These are phyloP conservation scores for Drosophila insularis DNA, from an alignment of 1,140 invertebrate genomes.

Conservation along the genomic window DNA sequence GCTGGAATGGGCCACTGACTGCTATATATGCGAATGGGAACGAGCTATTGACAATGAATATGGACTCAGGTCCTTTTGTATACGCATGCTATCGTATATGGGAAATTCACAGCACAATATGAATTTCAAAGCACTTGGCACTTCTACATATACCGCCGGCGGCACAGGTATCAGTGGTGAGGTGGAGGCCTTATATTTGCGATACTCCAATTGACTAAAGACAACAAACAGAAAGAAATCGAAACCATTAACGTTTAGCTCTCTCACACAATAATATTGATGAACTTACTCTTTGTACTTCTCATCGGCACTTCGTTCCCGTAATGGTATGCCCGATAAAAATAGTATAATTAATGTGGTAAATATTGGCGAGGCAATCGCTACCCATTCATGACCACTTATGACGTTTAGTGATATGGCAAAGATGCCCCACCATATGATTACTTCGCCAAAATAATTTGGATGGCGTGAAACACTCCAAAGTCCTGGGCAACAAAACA, in stretches of 20 bases:
- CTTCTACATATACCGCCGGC: constrained; percentile 91
- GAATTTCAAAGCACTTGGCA: constrained; percentile 91
- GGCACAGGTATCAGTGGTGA: constrained; percentile 94
- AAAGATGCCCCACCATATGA: constrained; percentile 97
- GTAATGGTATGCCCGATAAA: constrained; percentile 92
- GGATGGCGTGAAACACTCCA: constrained; percentile 96
- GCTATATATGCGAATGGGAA: constrained; percentile 89
- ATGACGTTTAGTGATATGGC: constrained; percentile 94
- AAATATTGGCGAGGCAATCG: constrained; percentile 93
- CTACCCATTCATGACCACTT: constrained; percentile 90
- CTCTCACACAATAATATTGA: not conserved
- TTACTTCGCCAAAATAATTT: constrained; percentile 97
- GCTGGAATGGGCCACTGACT: constrained; percentile 80
- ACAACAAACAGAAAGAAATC: constrained; percentile 53
- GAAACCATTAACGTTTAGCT: not conserved
- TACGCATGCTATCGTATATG: constrained; percentile 90
- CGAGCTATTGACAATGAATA: constrained; percentile 89
- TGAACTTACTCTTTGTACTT: constrained; percentile 91
- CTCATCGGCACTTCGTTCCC: constrained; percentile 93
- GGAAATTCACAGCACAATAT: constrained; percentile 94
- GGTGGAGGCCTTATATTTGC: constrained; percentile 92
- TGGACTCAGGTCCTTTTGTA: constrained; percentile 87
- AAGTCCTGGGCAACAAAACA: constrained; percentile 85
- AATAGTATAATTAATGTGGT: constrained; percentile 94
- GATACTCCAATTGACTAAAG: constrained; percentile 89